These are phyloP conservation scores for Camponotus pennsylvanicus DNA, from an alignment of 1,140 invertebrate genomes.

Conservation along the genomic window DNA sequence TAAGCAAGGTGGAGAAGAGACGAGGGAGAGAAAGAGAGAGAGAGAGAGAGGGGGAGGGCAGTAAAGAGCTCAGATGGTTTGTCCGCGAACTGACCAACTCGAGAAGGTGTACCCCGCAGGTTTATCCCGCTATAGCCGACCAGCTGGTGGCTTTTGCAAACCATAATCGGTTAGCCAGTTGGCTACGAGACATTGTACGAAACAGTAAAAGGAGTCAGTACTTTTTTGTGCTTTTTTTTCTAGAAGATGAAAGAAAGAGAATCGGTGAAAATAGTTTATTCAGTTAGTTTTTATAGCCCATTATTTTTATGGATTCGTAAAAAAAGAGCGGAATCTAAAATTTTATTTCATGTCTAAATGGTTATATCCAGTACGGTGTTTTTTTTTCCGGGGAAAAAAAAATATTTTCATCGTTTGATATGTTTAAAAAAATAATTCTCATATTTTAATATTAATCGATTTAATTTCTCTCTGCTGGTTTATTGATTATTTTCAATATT, in stretches of 20 bases:
- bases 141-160: conserved; percentile 37
- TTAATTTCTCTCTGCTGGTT: not conserved
- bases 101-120: conserved; percentile 6
- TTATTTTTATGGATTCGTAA: not conserved
- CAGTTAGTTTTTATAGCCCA: not conserved
- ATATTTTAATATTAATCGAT: not conserved
- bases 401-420: not conserved
- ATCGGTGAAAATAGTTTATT: not conserved
- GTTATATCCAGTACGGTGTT: not conserved
- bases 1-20: conserved; percentile 6
- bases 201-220: not conserved
- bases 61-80: conserved; percentile 70
- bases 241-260: not conserved
- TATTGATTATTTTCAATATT: not conserved
- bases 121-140: conserved; percentile 24
- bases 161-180: conserved; percentile 46
- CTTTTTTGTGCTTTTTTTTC: not conserved
- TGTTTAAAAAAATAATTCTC: not conserved
- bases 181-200: not conserved
- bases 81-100: not conserved
- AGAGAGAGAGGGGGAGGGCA: not conserved
- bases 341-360: not conserved
- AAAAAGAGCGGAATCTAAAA: not conserved
- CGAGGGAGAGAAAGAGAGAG: not conserved
- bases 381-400: not conserved